Percentiles rank a stretch among this genome's conserved stretches.
Conservation (phyloP, 1,140 invertebrate species). For the Drosophila sechellia region DNA sequence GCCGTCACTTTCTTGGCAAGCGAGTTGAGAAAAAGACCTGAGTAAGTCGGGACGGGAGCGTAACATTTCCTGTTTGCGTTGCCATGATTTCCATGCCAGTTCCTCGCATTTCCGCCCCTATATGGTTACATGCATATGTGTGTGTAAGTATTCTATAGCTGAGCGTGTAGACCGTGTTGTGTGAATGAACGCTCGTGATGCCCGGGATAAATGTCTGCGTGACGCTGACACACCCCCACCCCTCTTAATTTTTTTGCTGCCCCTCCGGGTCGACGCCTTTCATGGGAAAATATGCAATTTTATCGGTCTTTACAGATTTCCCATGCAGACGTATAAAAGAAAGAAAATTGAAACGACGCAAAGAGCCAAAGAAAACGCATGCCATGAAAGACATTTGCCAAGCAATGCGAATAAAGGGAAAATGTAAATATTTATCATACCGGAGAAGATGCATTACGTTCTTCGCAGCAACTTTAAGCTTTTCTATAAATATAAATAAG, state of each 20-base stretch:
- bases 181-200: slow-evolving; percentile 57
- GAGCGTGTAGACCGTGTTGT: slow-evolving; percentile 26
- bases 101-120: slow-evolving; percentile 19
- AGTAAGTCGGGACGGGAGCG: slow-evolving; percentile 41
- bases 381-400: slow-evolving; percentile 73
- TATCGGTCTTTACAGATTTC: slow-evolving; percentile 82
- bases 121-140: slow-evolving; percentile 2
- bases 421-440: slow-evolving; percentile 82
- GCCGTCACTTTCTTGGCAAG: slow-evolving; percentile 44
- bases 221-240: slow-evolving; percentile 2
- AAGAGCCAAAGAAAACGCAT: slow-evolving; percentile 45
- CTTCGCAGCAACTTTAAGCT: slow-evolving; percentile 45
- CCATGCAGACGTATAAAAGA: slow-evolving; percentile 28
- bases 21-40: slow-evolving; percentile 31
- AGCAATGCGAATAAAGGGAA: slow-evolving; percentile 42
- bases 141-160: slow-evolving; percentile 1
- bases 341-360: slow-evolving; percentile 33
- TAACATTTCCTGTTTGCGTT: slow-evolving; percentile 78
- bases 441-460: slow-evolving; percentile 43
- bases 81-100: slow-evolving; percentile 65
- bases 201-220: slow-evolving; percentile 61
- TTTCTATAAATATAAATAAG: slow-evolving; percentile 35
- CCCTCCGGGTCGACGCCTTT: slow-evolving; percentile 53
- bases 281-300: slow-evolving; percentile 83
- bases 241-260: slow-evolving; percentile 10